These are phyloP conservation scores for Aspidiotus rigidus DNA, from an alignment of 2,888 invertebrate genomes.

Conservation along the genomic window DNA sequence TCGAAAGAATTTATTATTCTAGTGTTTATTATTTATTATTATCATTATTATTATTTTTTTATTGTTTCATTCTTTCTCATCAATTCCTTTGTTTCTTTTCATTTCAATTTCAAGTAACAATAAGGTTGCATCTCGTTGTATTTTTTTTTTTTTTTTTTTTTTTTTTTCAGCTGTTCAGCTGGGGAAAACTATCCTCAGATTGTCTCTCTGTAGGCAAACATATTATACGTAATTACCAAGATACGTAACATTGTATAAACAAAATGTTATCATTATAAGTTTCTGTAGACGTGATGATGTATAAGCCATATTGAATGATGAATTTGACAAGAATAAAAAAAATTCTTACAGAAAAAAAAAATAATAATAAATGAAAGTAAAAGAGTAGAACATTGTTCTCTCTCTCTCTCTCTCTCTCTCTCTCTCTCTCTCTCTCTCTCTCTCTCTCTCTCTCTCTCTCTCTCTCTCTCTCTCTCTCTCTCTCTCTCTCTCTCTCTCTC, in stretches of 20 bases:
- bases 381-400: too few relatives aligned
- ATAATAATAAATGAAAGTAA: too few relatives aligned
- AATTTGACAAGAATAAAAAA: neutral
- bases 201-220: constrained; percentile 13
- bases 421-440: neutral
- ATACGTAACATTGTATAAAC: too few relatives aligned
- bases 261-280: too few relatives aligned
- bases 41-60: constrained; percentile 1
- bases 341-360: too few relatives aligned
- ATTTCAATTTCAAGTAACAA: neutral
- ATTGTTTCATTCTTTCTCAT: constrained; percentile 18
- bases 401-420: too few relatives aligned
- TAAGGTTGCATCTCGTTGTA: neutral
- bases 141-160: neutral
- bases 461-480: neutral
- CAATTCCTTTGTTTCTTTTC: constrained; percentile 9
- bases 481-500: too few relatives aligned
- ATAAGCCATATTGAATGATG: constrained; percentile 6
- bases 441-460: too few relatives aligned
- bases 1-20: neutral
- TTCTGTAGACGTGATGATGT: neutral
- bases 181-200: neutral
- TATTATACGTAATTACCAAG: constrained; percentile 15
- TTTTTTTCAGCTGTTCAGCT: too few relatives aligned
- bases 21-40: neutral